Conservation (phyloP, 2,113 vertebrate species). For the Pyrgilauda ruficollis region DNA sequence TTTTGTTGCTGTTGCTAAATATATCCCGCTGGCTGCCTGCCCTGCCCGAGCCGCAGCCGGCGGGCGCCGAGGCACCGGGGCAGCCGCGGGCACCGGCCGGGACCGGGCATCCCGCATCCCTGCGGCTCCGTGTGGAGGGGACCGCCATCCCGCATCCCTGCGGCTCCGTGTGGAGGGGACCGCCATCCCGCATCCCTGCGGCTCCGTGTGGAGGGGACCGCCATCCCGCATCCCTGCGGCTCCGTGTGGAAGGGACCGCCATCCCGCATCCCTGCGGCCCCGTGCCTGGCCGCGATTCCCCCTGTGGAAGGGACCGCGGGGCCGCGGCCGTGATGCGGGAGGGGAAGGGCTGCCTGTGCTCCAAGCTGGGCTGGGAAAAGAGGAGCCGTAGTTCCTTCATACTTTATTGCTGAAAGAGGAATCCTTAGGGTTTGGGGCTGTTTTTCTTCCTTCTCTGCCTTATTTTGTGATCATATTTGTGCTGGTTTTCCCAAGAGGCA, state of each 20-base stretch:
- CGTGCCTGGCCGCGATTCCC: accelerated
- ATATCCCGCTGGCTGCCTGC: conserved; percentile 74
- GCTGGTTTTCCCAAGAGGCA: neutral
- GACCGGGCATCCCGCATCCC: neutral
- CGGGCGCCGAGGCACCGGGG: conserved; percentile 48
- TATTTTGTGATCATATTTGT: neutral
- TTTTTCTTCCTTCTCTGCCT: neutral
- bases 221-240: no score
- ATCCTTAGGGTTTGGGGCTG: neutral
- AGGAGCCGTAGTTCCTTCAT: accelerated
- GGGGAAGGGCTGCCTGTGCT: neutral
- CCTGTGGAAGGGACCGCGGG: accelerated
- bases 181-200: no score
- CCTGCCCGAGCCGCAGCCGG: conserved; percentile 35
- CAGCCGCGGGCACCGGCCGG: neutral
- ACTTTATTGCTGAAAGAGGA: neutral
- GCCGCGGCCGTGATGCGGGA: accelerated
- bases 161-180: no score
- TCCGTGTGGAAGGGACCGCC: neutral
- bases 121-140: no score
- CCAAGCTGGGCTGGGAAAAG: neutral
- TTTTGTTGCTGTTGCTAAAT: conserved; percentile 79
- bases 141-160: no score
- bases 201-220: no score
- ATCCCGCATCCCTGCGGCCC: accelerated